phyloP scores from a whole-genome alignment of 2,113 vertebrate species.

The Ceyx cyanopectus region DNA sequence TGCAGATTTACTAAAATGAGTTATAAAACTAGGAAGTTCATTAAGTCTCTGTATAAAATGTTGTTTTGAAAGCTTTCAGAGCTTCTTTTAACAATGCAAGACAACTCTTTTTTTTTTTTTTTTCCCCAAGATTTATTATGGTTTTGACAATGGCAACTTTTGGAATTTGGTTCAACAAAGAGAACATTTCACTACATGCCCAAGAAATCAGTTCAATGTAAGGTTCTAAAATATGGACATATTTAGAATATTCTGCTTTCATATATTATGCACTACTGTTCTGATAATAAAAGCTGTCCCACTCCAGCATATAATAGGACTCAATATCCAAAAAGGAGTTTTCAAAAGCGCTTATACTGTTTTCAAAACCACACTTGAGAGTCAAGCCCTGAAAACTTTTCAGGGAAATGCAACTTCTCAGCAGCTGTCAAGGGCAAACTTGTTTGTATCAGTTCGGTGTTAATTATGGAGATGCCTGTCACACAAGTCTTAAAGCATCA shows the following conservation, averaged over 20 bases:
- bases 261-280: not conserved
- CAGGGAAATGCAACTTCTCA: not conserved
- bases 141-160: not conserved
- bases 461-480: too few species aligned
- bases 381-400: not conserved
- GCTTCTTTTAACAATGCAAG: not conserved
- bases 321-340: not conserved
- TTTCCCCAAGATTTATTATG: not conserved
- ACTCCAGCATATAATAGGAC: not conserved
- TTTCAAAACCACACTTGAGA: fast-evolving
- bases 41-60: not conserved
- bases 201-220: not conserved
- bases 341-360: not conserved
- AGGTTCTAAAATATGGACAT: not conserved
- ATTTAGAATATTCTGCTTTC: not conserved
- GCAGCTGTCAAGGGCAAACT: not conserved
- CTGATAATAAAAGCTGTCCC: not conserved
- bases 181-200: not conserved
- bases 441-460: fast-evolving
- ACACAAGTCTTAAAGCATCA: fast-evolving
- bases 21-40: not conserved
- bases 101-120: not conserved
- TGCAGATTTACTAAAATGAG: not conserved
- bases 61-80: not conserved
- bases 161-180: not conserved